Conservation (phyloP, 2,113 vertebrate species). For the Percopsis transmontana region DNA sequence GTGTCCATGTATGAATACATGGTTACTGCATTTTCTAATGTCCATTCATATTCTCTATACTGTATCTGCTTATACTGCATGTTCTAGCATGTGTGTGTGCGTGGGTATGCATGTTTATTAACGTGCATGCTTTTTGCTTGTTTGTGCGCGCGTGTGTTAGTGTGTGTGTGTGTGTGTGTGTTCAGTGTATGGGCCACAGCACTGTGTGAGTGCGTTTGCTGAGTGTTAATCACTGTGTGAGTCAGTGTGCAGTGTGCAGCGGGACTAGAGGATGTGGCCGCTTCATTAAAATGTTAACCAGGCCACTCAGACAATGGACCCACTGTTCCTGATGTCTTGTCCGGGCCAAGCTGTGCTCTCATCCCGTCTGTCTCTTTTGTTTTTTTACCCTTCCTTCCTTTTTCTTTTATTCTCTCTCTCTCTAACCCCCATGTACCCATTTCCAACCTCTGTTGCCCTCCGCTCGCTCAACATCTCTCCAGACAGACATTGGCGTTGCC, state of each 20-base stretch:
- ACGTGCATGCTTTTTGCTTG: not conserved
- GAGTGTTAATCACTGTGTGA: constrained; percentile 66
- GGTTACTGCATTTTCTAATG: not conserved
- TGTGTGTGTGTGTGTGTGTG: constrained; percentile 15
- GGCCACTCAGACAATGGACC: constrained; percentile 66
- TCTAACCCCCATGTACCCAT: constrained; percentile 28
- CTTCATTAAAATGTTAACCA: constrained; percentile 75
- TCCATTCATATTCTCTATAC: too few species aligned
- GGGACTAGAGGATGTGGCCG: constrained; percentile 50
- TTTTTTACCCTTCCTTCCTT: constrained; percentile 12
- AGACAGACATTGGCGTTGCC: not conserved
- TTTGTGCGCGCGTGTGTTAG: not conserved
- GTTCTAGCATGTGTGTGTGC: not conserved
- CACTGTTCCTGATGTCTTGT: constrained; percentile 67
- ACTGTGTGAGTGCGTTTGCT: constrained; percentile 55
- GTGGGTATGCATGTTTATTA: constrained; percentile 1
- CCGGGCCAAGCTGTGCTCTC: constrained; percentile 46
- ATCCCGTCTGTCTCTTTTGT: constrained; percentile 16
- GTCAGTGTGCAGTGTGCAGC: constrained; percentile 52
- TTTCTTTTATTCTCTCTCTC: constrained; percentile 7
- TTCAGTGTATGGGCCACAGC: constrained; percentile 27
- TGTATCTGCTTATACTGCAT: not conserved
- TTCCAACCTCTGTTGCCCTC: constrained; percentile 34
- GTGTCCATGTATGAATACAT: not conserved
- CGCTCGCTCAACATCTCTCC: constrained; percentile 7